A percentile compares a stretch with the other conserved stretches of the same genome.
Conservation (phyloP, 2,888 invertebrate species). For the Drosophila yooni region DNA sequence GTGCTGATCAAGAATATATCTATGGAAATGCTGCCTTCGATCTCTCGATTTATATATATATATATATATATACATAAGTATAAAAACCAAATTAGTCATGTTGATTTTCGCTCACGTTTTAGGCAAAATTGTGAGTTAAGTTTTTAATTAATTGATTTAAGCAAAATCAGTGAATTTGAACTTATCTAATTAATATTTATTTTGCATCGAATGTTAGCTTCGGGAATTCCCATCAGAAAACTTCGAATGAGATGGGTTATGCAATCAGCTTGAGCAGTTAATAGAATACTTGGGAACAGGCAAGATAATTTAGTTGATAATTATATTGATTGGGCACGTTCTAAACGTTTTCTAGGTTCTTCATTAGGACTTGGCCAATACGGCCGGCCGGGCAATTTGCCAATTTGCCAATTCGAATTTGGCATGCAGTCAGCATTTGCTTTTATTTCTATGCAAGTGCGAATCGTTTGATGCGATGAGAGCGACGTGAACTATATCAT, state of each 20-base stretch:
- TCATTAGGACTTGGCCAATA: not conserved
- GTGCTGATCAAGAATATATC: not conserved
- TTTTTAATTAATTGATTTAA: not conserved
- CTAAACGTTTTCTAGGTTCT: constrained; percentile 5
- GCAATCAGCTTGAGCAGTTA: not conserved
- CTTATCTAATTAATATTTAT: not conserved
- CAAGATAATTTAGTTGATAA: not conserved
- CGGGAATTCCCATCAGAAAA: not conserved
- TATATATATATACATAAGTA: not conserved
- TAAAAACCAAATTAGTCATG: not conserved
- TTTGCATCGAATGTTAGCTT: not conserved
- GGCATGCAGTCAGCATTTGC: constrained; percentile 64
- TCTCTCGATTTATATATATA: not conserved
- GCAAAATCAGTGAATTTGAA: not conserved
- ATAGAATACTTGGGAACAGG: not conserved
- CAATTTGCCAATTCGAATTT: constrained; percentile 37
- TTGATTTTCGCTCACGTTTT: not conserved
- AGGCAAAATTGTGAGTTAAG: not conserved
- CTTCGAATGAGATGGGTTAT: not conserved
- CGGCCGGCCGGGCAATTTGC: constrained; percentile 26
- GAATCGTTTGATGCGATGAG: constrained; percentile 67
- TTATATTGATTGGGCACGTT: constrained; percentile 6
- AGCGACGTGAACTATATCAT: constrained; percentile 68
- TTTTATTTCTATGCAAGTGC: constrained; percentile 72
- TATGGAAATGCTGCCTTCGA: not conserved